Conservation (phyloP, 2,113 vertebrate species). For the Pandion haliaetus region DNA sequence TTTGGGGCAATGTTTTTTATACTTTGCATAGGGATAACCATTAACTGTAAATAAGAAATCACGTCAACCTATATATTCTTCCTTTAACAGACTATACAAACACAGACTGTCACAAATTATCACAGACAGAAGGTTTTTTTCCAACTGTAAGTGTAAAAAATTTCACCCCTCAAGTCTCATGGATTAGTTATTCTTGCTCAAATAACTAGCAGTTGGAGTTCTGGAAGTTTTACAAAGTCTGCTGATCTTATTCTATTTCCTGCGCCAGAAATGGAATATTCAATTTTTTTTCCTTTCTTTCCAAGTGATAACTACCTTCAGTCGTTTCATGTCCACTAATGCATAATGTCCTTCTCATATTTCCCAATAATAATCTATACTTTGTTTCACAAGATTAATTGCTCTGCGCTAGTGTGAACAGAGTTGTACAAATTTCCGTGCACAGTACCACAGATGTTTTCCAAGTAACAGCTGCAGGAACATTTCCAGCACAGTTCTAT, state of each 20-base stretch:
- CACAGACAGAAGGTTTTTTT: background rate
- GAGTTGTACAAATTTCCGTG: background rate
- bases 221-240: background rate
- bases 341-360: background rate
- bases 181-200: background rate
- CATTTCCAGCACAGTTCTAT: constrained; percentile 27
- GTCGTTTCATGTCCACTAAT: background rate
- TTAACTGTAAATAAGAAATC: background rate
- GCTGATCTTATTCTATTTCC: background rate
- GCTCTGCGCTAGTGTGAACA: background rate
- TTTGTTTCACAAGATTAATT: background rate
- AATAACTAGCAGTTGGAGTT: background rate
- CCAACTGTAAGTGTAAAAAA: background rate
- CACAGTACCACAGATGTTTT: constrained; percentile 24
- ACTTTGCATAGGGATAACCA: background rate
- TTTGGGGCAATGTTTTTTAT: background rate
- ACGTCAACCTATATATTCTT: background rate
- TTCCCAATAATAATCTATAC: background rate
- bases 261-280: background rate
- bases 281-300: background rate
- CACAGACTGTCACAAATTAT: background rate
- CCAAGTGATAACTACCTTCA: background rate
- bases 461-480: constrained; percentile 43
- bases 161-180: background rate
- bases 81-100: background rate